Base-by-base conservation (phyloP, 2,113 vertebrate genomes). In the Solea solea region DNA sequence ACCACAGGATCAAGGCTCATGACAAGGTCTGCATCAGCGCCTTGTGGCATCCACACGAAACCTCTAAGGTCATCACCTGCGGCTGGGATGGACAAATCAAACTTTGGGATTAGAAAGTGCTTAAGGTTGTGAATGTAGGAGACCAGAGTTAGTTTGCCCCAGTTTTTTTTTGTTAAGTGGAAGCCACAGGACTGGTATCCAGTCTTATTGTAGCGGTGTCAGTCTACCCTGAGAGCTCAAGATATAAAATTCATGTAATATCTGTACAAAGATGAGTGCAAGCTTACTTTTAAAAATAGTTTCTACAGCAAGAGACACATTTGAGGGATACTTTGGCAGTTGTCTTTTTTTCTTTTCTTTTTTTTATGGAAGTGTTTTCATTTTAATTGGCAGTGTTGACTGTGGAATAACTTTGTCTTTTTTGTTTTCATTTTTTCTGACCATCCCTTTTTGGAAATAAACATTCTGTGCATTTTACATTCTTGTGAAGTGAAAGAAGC, bases 71-170 rank as follows among this genome's bases (percentile, higher is more conserved):
- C 74, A 97, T 99, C 81, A 99, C 98, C 0, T 99, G 97, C 0
- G 98, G 98, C 15, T 99, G 97, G 98, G 98, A 99, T 51, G 98
- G 97, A 60, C 96, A 96, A 64, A 99, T 99, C 88, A 99, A 99
- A 84, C 88, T 99, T 0, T 99, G 98, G 98, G 98, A 99, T 87
- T 99, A 86, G 86, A 79, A 48, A 27, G 1, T 21, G 9, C 9
- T 21, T 15, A 1, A 13, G 8, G 8, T 21, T 21, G 4, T 15
- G 21, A 21, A 13, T 11, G 0, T 48, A 9, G 7, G 13, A 52
- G 12, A 11, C 0, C 0, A 2, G 16, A 8, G 46, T 4, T 9
- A 9, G 41, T 60, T 40, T 49, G 48, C 70, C 49, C 25, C 46
- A 48, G 11, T 60, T 51, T 39, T 40, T 57, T 15, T 57, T 58